Evolutionary conservation across 2,113 vertebrate species (phyloP).

Genomic region (Larimichthys crocea): DNA sequence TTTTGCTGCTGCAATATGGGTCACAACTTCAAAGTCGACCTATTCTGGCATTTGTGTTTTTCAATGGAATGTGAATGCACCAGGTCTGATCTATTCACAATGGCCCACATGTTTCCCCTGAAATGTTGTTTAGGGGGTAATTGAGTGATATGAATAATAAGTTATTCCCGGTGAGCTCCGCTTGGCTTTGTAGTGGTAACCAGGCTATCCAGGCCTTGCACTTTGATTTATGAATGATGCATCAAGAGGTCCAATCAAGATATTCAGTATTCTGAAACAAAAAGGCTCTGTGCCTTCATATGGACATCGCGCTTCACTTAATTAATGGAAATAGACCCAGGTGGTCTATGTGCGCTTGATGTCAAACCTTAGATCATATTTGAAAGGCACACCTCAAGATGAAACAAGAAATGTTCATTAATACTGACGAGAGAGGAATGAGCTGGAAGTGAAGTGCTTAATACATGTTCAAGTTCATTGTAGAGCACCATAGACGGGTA

Average conservation of each 20-base stretch:
- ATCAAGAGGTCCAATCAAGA: conserved; percentile 63
- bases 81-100: conserved; percentile 2
- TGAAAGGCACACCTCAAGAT: conserved; percentile 32
- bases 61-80: conserved; percentile 25
- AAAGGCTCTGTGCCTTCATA: conserved; percentile 39
- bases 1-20: conserved; percentile 1
- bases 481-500: background rate
- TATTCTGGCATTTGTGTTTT: conserved; percentile 1
- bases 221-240: conserved; percentile 74
- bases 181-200: conserved; percentile 69
- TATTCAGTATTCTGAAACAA: conserved; percentile 44
- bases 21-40: conserved; percentile 21
- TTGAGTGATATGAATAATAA: conserved; percentile 66
- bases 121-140: conserved; percentile 46
- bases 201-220: conserved; percentile 45
- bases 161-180: conserved; percentile 41
- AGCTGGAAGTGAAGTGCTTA: background rate
- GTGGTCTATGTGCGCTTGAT: conserved; percentile 31
- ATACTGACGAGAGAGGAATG: background rate
- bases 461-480: background rate
- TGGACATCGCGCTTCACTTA: conserved; percentile 44
- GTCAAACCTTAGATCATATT: conserved; percentile 43
- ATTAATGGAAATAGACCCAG: conserved; percentile 60
- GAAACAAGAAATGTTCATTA: conserved; percentile 36
- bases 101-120: conserved; percentile 6